Evolutionary conservation across 2,113 vertebrate genomes (phyloP).

Genomic region (Eudyptes chrysolophus): DNA sequence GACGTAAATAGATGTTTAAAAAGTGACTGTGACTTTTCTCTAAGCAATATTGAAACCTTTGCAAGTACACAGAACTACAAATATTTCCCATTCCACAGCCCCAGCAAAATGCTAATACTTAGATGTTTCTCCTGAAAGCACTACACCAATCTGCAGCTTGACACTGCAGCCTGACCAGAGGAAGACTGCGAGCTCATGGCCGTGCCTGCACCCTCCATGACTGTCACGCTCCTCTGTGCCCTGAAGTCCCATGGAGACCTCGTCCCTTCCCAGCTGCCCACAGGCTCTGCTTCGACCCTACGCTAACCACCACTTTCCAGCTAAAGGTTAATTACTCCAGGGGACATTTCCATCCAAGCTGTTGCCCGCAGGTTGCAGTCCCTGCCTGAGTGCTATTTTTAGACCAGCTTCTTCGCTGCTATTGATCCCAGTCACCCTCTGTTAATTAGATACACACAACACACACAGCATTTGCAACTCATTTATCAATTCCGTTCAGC

Average conservation of each 20-base stretch:
- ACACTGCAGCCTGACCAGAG: not conserved
- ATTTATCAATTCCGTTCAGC: constrained; percentile 69
- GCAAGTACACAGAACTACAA: not conserved
- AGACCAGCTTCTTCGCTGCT: constrained; percentile 24
- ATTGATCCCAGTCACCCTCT: constrained; percentile 51
- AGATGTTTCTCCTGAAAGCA: not conserved
- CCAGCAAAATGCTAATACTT: not conserved
- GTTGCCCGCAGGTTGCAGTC: constrained; percentile 47
- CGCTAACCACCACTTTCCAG: not conserved
- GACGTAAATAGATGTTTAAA: not conserved
- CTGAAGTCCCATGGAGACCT: not conserved
- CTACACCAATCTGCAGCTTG: not conserved
- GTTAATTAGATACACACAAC: constrained; percentile 62
- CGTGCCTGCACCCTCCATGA: accelerated
- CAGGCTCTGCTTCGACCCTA: not conserved
- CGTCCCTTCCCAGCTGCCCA: not conserved
- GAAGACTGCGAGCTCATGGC: not conserved
- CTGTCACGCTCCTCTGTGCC: not conserved
- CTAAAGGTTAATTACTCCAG: constrained; percentile 59
- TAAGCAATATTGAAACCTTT: not conserved
- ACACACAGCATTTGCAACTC: constrained; percentile 52
- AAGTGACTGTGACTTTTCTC: not conserved
- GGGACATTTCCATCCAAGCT: constrained; percentile 61
- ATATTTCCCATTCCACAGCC: not conserved
- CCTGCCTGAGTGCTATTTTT: constrained; percentile 41